Evolutionary conservation across 2,113 vertebrate genomes (phyloP), one percentile per base, ranked within the genome.

Genomic region (Alouatta palliata): DNA sequence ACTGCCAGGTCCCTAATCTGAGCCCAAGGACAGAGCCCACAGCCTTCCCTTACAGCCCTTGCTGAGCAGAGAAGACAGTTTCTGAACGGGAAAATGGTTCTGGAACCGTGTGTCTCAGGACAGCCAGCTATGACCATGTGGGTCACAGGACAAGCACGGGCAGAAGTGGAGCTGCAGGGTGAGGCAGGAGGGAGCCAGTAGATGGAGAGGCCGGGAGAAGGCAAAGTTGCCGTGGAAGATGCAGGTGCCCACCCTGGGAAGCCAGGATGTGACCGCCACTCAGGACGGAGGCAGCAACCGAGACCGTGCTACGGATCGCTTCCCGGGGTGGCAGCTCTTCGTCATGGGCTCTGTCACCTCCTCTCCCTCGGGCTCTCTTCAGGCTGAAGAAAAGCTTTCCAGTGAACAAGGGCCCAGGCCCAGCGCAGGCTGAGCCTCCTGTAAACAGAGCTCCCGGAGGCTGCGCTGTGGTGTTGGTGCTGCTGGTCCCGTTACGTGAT

Each of bases 371-470:
- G 12, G 47, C 92, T 49, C 56, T 37, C 25, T 45, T 45, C 32
- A 10, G n/a, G 54, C 20, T 35, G 56, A 45, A 4, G 13, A 82
- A 25, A 61, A 68, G 81, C 92, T 52, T 43, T 66, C 8, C 8
- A 64, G 73, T 35, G 80, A 97, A 92, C n/a, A 95, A 35, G 84
- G 64, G 61, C n/a, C 80, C 1, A 25, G 76, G 8, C 88, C 19
- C 43, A 54, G 87, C 82, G 52, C 35, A 0, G 8, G 90, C 90
- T 64, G 68, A 52, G 82, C 86, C 79, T 32, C 66, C 91, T 71
- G 76, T 49, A 0, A 19, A 76, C 77, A 61, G 56, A 91, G 96
- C 56, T 94, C 89, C 95, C 45, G 23, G 47, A 45, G 88, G 6
- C 45, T 0, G 20, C 6, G 4, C 14, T 16, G 49, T 5, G 52